These are phyloP conservation scores for Stenoptilia bipunctidactyla DNA, from an alignment of 2,888 invertebrate genomes.

Conservation along the genomic window DNA sequence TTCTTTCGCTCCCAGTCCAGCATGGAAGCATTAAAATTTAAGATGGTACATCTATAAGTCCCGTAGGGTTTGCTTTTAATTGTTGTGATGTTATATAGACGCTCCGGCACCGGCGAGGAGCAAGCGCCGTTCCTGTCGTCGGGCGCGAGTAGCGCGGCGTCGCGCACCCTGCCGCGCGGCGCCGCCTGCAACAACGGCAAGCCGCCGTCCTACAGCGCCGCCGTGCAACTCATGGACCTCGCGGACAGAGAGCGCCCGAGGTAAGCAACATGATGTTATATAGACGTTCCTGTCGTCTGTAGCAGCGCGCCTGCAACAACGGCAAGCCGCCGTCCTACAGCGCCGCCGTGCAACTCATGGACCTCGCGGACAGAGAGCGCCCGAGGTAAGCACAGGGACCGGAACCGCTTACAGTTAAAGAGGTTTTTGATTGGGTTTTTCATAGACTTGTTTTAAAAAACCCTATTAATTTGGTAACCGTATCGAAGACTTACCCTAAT, in stretches of 20 bases:
- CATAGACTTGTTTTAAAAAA: too few relatives aligned
- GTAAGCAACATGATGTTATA: too few relatives aligned
- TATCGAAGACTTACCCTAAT: too few relatives aligned
- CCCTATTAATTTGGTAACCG: too few relatives aligned
- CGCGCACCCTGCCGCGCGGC: conserved; percentile 60
- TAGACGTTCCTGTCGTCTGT: conserved; percentile 63
- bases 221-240: conserved; percentile 68
- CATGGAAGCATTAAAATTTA: too few relatives aligned
- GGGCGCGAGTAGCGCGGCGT: conserved; percentile 59
- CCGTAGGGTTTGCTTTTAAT: too few relatives aligned
- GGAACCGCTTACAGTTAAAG: too few relatives aligned
- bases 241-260: conserved; percentile 38
- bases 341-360: conserved; percentile 72
- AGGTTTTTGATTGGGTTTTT: too few relatives aligned
- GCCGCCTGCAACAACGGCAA: conserved; percentile 77
- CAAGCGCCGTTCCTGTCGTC: conserved; percentile 83
- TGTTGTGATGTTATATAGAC: too few relatives aligned
- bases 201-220: conserved; percentile 68
- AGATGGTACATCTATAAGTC: too few relatives aligned
- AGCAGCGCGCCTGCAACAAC: conserved; percentile 77
- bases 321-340: conserved; percentile 69
- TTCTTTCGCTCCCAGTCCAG: too few relatives aligned
- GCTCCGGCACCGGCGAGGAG: conserved; percentile 86
- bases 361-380: conserved; percentile 37
- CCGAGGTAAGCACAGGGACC: conserved; percentile 43